A percentile compares a stretch with the other conserved stretches of the same genome.
Conservation (phyloP, 2,888 invertebrate species). For the Apodemia hepburni region DNA sequence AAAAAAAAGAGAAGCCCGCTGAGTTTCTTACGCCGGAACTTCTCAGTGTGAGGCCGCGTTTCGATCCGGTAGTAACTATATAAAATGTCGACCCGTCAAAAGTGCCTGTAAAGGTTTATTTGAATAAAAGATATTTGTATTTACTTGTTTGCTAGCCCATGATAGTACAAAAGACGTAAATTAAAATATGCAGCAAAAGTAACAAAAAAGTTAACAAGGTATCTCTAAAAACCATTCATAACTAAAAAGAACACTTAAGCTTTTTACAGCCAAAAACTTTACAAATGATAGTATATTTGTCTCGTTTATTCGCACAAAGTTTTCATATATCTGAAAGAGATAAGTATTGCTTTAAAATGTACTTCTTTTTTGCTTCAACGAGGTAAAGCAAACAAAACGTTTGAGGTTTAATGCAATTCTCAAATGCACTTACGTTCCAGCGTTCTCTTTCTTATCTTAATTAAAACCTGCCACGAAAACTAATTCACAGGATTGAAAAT, state of each 20-base stretch:
- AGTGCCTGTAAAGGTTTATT: too few species aligned
- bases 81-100: too few species aligned
- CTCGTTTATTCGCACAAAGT: not conserved
- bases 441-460: slow-evolving; percentile 26
- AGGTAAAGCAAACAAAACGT: slow-evolving; percentile 9
- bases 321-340: slow-evolving; percentile 1
- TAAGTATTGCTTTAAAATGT: not conserved
- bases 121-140: too few species aligned
- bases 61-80: too few species aligned
- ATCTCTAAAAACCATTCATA: not conserved
- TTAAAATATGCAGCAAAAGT: not conserved
- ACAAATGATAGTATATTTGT: not conserved
- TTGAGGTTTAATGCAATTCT: slow-evolving; percentile 8
- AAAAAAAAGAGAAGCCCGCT: too few species aligned
- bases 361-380: not conserved
- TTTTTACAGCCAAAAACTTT: not conserved
- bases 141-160: not conserved
- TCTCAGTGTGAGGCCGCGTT: too few species aligned
- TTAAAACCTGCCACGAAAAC: slow-evolving; percentile 26
- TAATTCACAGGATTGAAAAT: slow-evolving; percentile 26
- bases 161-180: not conserved
- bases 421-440: slow-evolving; percentile 5
- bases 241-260: not conserved
- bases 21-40: too few species aligned
- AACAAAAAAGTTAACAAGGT: slow-evolving; percentile 4